These are phyloP conservation scores for Crocidura indochinensis DNA, from an alignment of 2,797 vertebrate genomes.

Conservation along the genomic window DNA sequence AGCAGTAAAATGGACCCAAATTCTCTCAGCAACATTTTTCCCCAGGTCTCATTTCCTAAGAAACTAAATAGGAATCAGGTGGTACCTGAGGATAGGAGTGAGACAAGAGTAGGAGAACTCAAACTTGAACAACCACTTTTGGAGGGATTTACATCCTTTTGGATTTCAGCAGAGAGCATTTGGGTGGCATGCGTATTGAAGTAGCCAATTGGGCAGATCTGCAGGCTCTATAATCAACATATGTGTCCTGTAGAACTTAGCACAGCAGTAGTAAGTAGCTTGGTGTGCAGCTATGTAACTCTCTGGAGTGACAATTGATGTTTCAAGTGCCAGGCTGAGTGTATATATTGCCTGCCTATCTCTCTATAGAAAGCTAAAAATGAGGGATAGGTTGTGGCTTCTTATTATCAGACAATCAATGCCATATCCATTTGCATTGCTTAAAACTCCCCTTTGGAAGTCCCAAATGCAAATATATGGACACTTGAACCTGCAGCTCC, in stretches of 20 bases:
- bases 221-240: not conserved
- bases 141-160: not conserved
- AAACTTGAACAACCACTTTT: no score
- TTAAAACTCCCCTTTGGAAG: slow-evolving; percentile 34
- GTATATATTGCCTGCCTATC: not conserved
- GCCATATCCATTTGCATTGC: slow-evolving; percentile 36
- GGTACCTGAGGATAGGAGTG: not conserved
- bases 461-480: slow-evolving; percentile 36
- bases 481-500: slow-evolving; percentile 6
- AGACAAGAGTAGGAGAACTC: not conserved
- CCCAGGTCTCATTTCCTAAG: not conserved
- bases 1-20: not conserved
- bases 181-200: not conserved
- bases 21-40: not conserved
- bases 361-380: slow-evolving; percentile 48
- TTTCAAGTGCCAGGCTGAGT: slow-evolving; percentile 11
- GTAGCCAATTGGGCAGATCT: not conserved
- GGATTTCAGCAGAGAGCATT: not conserved
- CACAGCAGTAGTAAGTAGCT: not conserved
- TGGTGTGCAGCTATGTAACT: slow-evolving; percentile 4
- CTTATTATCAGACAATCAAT: slow-evolving; percentile 14
- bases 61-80: slow-evolving; percentile 2
- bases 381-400: slow-evolving; percentile 24
- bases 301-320: slow-evolving; percentile 16
- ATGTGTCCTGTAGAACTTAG: not conserved